Evolutionary conservation across 2,797 vertebrate genomes (phyloP).

Genomic region (Phylloscopus collybita): DNA sequence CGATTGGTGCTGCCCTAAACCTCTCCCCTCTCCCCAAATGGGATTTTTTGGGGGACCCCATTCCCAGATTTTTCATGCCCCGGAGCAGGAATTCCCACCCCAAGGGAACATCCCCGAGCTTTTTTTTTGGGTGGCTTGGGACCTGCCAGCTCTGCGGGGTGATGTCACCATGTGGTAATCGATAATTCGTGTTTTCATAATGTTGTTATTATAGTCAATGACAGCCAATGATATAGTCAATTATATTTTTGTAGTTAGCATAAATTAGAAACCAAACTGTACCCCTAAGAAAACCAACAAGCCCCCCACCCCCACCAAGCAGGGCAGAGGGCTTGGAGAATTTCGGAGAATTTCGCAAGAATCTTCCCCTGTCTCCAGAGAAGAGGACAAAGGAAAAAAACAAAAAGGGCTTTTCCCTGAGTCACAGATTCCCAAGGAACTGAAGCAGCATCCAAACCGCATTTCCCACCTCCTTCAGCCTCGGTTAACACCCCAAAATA

Average conservation of each 20-base stretch:
- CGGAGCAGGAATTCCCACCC: rapidly evolving
- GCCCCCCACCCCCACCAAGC: too few species aligned
- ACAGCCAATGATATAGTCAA: too few species aligned
- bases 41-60: background rate
- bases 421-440: background rate
- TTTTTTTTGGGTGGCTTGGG: rapidly evolving
- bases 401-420: background rate
- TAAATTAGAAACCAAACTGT: too few species aligned
- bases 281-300: too few species aligned
- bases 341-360: too few species aligned
- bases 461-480: background rate
- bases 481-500: background rate
- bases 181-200: too few species aligned
- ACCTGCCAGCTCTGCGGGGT: rapidly evolving
- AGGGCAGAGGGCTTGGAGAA: too few species aligned
- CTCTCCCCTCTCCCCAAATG: rapidly evolving
- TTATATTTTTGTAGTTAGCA: too few species aligned
- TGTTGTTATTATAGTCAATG: too few species aligned
- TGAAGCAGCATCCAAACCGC: background rate
- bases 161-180: background rate
- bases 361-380: too few species aligned
- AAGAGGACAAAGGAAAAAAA: too few species aligned
- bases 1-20: rapidly evolving
- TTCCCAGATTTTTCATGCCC: rapidly evolving
- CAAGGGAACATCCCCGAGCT: background rate